Evolutionary conservation across 2,797 vertebrate species (phyloP).

Genomic region (Pogonophryne albipinna): DNA sequence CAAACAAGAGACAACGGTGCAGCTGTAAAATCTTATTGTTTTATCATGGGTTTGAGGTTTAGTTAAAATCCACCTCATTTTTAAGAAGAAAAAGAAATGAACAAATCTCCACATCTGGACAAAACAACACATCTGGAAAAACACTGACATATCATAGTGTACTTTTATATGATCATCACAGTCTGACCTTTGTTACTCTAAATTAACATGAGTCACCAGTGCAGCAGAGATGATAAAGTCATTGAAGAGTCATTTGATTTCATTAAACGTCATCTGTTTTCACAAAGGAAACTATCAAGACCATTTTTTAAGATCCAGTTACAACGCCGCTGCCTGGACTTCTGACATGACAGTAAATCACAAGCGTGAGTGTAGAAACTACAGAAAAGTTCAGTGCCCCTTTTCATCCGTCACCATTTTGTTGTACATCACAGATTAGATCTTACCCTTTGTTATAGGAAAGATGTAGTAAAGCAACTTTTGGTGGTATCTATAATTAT

Average conservation of each 20-base stretch:
- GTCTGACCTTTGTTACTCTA: slow-evolving; percentile 25
- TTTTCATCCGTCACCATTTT: slow-evolving; percentile 28
- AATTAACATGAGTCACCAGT: slow-evolving; percentile 25
- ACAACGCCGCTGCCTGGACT: slow-evolving; percentile 19
- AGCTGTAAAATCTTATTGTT: background rate
- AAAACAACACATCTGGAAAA: slow-evolving; percentile 33
- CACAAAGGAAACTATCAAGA: no score
- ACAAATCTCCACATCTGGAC: background rate
- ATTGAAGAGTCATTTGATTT: background rate
- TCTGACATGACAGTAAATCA: slow-evolving; percentile 32
- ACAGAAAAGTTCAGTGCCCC: background rate
- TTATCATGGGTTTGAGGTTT: slow-evolving; percentile 5
- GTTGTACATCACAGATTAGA: slow-evolving; percentile 15
- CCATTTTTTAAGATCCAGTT: slow-evolving; percentile 9
- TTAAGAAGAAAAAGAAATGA: background rate
- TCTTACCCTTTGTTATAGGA: slow-evolving; percentile 2
- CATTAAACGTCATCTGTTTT: slow-evolving; percentile 9
- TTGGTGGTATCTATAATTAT: slow-evolving; percentile 5
- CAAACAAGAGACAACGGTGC: background rate
- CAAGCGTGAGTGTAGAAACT: slow-evolving; percentile 11
- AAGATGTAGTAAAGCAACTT: slow-evolving; percentile 3
- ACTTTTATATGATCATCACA: slow-evolving; percentile 18
- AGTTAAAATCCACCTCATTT: slow-evolving; percentile 19
- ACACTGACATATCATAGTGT: slow-evolving; percentile 7
- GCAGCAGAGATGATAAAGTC: background rate